Base-by-base conservation (phyloP, 23 tunicate genomes). In the Trididemnum clinides region DNA sequence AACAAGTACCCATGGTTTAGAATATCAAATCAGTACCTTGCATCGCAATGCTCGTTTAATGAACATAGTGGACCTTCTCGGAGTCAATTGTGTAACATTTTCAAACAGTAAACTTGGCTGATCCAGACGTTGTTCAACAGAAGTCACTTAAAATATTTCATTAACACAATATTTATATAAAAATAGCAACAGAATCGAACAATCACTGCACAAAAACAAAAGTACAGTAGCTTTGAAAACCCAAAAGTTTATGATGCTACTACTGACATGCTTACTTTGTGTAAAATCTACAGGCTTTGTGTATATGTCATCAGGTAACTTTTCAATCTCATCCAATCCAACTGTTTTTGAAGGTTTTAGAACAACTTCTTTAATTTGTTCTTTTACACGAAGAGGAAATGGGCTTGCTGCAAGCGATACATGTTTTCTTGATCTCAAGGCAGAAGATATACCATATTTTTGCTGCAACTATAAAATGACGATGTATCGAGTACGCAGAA, bases 11-110 rank as follows among this genome's bases (percentile, higher is more conserved):
- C n/a, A n/a, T n/a, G n/a, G n/a, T n/a, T n/a, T n/a, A n/a, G n/a
- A n/a, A n/a, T n/a, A n/a, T n/a, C n/a, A n/a, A n/a, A n/a, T 15
- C 54, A n/a, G n/a, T 74, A 78, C 90, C 90, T 86, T 91, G 86
- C 96, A 91, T 2, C 96, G 82, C 0, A 91, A 84, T 7, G 96
- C 86, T 31, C 89, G 83, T 38, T 91, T 91, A 7, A 91, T 49
- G 39, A 84, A 86, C 96, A 91, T 86, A 5, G 44, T 72, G 1
- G 96, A 70, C 27, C 57, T 82, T 33, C 77, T 71, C 0, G 96
- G 96, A 54, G 33, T 58, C 34, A 81, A 85, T 49, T 82, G 76
- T 26, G 50, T 21, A 5, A 89, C 85, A 32, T 39, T 57, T 33
- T 63, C 84, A 33, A 81, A 31, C 62, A 76, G 88, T 34, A 66